These are phyloP conservation scores for Acanthochromis polyacanthus DNA, from an alignment of 2,113 vertebrate species.

Conservation along the genomic window DNA sequence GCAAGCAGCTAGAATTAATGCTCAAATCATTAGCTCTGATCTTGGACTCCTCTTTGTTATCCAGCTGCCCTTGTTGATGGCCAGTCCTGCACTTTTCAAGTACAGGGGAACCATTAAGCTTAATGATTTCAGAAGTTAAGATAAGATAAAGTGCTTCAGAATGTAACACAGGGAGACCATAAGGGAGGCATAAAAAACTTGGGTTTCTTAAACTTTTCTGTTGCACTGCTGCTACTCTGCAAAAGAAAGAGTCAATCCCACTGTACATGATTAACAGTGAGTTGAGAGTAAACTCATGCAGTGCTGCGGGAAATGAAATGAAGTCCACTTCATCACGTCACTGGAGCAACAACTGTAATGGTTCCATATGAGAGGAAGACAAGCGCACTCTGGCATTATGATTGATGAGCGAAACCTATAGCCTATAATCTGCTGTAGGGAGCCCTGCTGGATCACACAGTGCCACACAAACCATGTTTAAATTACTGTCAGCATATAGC, in stretches of 20 bases:
- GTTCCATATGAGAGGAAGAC: conserved; percentile 57
- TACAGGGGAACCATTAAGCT: neutral
- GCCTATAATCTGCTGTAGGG: conserved; percentile 64
- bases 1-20: neutral
- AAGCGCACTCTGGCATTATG: conserved; percentile 48
- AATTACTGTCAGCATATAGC: conserved; percentile 66
- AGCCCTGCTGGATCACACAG: conserved; percentile 56
- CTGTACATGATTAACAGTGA: conserved; percentile 41
- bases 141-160: neutral
- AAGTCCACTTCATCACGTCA: conserved; percentile 52
- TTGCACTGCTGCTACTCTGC: neutral
- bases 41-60: neutral
- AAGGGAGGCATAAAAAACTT: neutral
- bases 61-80: neutral
- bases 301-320: conserved; percentile 40
- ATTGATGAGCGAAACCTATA: conserved; percentile 71
- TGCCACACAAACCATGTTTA: conserved; percentile 65
- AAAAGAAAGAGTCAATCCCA: neutral
- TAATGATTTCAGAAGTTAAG: conserved; percentile 14
- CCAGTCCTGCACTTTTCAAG: neutral
- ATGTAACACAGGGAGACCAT: neutral
- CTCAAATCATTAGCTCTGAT: conserved; percentile 28
- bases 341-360: conserved; percentile 40
- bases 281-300: conserved; percentile 46
- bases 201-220: conserved; percentile 4